Base-by-base conservation (phyloP, 2,888 invertebrate species). In the Troglohyphantes excavatus region DNA sequence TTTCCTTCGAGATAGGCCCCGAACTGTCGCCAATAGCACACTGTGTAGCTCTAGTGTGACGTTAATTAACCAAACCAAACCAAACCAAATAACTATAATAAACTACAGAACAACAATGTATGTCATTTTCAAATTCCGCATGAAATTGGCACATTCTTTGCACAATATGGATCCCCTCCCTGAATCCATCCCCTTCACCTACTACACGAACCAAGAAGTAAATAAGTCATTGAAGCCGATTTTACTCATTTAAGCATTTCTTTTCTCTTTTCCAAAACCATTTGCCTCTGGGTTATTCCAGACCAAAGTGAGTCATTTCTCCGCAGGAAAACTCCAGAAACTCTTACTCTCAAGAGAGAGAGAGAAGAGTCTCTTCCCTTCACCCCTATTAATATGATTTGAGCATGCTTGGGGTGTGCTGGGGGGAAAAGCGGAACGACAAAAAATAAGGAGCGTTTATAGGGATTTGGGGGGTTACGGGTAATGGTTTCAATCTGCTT, bases 211-310 rank as follows among this genome's bases (percentile, higher is more conserved):
- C 43, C n/a, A 68, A 59, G 27, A 9, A 21, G 46, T 6, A 75
- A 75, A 75, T 46, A 83, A 83, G 67, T 65, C 67, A 53, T 67
- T 21, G 75, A 33, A 23, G 26, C 17, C 21, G 65, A 84, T 75
- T 75, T 75, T 75, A 29, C 84, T 75, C 75, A 84, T 53, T 75
- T 84, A 75, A 84, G 75, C 67, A 67, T 85, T 85, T 68, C 75
- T 61, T 76, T 76, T 68, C 59, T 46, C 27, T 59, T 29, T 65
- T 65, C 13, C 26, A 76, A 75, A 68, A 68, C 3, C 43, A 46
- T 23, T 76, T 9, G 85, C 85, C 61, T 21, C 26, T 9, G 85
- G 85, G 67, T 85, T 85, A 53, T 76, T 67, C 63, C 61, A 53
- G n/a, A 17, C 29, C 33, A 59, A 67, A 72, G 76, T 76, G 76